Evolutionary conservation across 1,140 invertebrate species (phyloP).

Genomic region (Drosophila subobscura): DNA sequence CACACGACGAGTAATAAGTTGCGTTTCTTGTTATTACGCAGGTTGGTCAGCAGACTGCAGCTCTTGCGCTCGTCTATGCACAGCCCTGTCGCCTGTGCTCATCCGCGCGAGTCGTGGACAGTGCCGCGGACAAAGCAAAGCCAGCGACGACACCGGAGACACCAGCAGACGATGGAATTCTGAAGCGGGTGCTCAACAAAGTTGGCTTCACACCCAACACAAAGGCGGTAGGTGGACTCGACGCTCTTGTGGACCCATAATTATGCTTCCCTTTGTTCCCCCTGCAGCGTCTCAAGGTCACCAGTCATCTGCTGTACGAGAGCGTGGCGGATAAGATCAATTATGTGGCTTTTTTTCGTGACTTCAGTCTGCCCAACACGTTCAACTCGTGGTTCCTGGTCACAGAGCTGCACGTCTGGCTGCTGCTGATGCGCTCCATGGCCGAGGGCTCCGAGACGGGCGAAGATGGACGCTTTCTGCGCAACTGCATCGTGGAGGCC

Average conservation of each 20-base stretch:
- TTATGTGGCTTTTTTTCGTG: slow-evolving; percentile 86
- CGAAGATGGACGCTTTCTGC: slow-evolving; percentile 88
- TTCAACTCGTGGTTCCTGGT: slow-evolving; percentile 93
- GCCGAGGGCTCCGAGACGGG: slow-evolving; percentile 86
- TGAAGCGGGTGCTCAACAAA: slow-evolving; percentile 77
- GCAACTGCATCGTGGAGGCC: slow-evolving; percentile 89
- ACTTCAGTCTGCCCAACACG: slow-evolving; percentile 89
- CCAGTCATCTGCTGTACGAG: slow-evolving; percentile 87
- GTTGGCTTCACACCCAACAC: slow-evolving; percentile 78
- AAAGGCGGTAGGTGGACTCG: slow-evolving; percentile 59
- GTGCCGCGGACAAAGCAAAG: slow-evolving; percentile 47
- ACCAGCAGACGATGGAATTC: slow-evolving; percentile 54
- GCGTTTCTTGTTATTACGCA: slow-evolving; percentile 24
- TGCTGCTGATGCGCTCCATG: slow-evolving; percentile 90
- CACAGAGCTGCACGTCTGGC: slow-evolving; percentile 94
- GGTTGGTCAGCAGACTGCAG: slow-evolving; percentile 38
- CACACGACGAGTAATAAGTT: slow-evolving; percentile 8
- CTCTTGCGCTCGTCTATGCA: background rate
- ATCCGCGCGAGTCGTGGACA: slow-evolving; percentile 52
- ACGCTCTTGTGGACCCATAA: background rate
- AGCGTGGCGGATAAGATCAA: slow-evolving; percentile 86
- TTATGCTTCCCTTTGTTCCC: slow-evolving; percentile 52
- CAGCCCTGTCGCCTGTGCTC: slow-evolving; percentile 60
- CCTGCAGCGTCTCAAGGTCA: slow-evolving; percentile 85
- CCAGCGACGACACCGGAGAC: slow-evolving; percentile 11